Evolutionary conservation across 2,797 vertebrate genomes (phyloP), one percentile per base, ranked within the genome.

Genomic region (Gobio occitaniae): DNA sequence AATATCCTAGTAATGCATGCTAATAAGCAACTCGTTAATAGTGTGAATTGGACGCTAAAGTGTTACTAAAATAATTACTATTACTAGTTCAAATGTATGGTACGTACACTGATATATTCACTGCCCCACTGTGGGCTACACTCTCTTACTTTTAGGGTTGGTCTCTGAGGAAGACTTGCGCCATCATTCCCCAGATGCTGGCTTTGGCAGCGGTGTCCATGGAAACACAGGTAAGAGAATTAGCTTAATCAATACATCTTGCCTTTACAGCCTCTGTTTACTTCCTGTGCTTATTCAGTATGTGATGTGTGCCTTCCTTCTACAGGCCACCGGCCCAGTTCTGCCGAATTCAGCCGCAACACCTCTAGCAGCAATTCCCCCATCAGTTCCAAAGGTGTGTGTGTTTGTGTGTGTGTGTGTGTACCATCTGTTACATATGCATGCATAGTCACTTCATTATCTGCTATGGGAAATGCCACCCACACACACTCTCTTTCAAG

Each of bases 351-450:
- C 90, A 97, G 96, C 85, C 93, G 94, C 89, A 97, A 96, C 0
- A 90, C 95, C 1, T 98, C 97, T 86, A 96, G 94, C 88, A 96
- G 93, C 87, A 96, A 95, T 92, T 98, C 97, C 0, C 97, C 97
- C 1, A 93, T 97, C 85, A 96, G 95, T 91, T 93, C 94, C 78
- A 97, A 96, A 96, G 96, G 97, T 98, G 92, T 88, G 84, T 71
- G 41, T 29, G 7, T 75, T 41, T 80, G 68, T 77, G 25, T 29
- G 10, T 19, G 32, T n/a, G n/a, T 50, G 48, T 21, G 56, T 13
- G 11, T 2, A 21, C 56, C 10, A 0, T 13, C 78, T 36, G 19
- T 52, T 25, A 41, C 32, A 25, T 54, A 69, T 54, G 50, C 65
- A 80, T 50, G 61, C 44, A 54, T 0, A 25, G 13, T 25, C 76